Evolutionary conservation across 1,140 invertebrate genomes (phyloP).

Genomic region (Drosophila jambulina): DNA sequence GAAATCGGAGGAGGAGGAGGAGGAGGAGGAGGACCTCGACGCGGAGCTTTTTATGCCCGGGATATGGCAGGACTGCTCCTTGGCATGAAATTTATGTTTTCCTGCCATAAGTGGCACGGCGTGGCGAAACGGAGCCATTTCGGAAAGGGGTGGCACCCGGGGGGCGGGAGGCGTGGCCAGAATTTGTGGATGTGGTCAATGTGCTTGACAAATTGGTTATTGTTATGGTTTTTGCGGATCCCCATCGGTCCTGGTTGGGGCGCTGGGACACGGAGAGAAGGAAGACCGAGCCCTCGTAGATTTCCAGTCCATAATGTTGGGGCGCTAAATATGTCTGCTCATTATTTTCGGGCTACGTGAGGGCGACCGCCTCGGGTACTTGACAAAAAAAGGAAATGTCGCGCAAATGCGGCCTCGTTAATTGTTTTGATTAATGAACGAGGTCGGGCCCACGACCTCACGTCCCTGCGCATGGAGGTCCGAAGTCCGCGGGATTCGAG

Average conservation of each 20-base stretch:
- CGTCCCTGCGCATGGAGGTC: conserved; percentile 32
- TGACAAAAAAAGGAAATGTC: conserved; percentile 76
- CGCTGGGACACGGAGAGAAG: background rate
- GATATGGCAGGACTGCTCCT: conserved; percentile 47
- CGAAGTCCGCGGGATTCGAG: conserved; percentile 7
- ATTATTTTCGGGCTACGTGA: conserved; percentile 73
- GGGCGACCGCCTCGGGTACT: conserved; percentile 38
- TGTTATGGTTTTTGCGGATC: conserved; percentile 73
- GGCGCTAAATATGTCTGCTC: conserved; percentile 75
- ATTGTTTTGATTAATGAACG: conserved; percentile 83
- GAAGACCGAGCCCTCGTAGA: conserved; percentile 6
- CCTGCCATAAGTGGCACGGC: conserved; percentile 76
- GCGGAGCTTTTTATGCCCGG: conserved; percentile 44
- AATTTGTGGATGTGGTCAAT: conserved; percentile 78
- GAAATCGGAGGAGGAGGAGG: conserved; percentile 35
- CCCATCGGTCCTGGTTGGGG: conserved; percentile 17
- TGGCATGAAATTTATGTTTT: conserved; percentile 79
- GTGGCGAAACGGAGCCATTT: conserved; percentile 53
- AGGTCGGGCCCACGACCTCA: conserved; percentile 64
- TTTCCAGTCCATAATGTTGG: conserved; percentile 45
- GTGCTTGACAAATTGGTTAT: conserved; percentile 83
- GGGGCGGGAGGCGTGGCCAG: conserved; percentile 18
- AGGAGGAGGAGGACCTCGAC: conserved; percentile 13
- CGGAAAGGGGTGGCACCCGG: conserved; percentile 16
- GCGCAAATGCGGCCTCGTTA: conserved; percentile 81